Evolutionary conservation across 2,797 vertebrate genomes (phyloP), one percentile per base, ranked within the genome.

Genomic region (Botia kubotai): DNA sequence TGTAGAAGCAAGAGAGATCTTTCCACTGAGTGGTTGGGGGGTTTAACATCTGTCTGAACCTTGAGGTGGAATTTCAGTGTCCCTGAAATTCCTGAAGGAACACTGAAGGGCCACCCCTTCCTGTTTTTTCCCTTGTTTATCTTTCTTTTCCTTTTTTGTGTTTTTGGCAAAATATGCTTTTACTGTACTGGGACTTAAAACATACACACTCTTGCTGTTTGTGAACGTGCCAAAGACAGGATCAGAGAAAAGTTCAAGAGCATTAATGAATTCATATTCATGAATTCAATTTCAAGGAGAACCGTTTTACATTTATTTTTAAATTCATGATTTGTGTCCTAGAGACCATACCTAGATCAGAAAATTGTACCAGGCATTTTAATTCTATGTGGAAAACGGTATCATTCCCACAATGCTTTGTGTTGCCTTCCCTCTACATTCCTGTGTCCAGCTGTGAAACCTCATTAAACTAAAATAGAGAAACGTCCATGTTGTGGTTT

Each of bases 61-160:
- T 80, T 69, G 53, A 85, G 60, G 82, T 85, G 72, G 48, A 75
- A 81, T 86, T 89, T 87, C 71, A 23, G 46, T 58, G 84, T 77
- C 79, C 85, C 58, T 0, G 23, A 26, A 26, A 26, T 26, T 26
- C 23, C 23, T 26, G 23, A 26, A 26, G 23, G 23, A 26, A 26
- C 23, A 26, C 23, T 1, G 23, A 67, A 72, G 83, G 74, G 55
- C 88, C 83, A 6, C 90, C 90, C 82, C 91, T 93, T 93, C 88
- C 91, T 93, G 92, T 92, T 43, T 93, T 91, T 91, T 90, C 82
- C 72, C 84, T 82, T 84, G 88, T 89, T 87, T 88, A 86, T 88
- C 83, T 85, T 90, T 82, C 29, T 43, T 43, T 14, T 6, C 29
- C 6, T 43, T 43, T 43, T 43, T 43, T 43, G 39, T 43, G 39